Percentiles rank a stretch among this genome's conserved stretches.
These are phyloP conservation scores for Bruchidius siliquastri DNA, from an alignment of 2,888 invertebrate genomes.

Conservation along the genomic window DNA sequence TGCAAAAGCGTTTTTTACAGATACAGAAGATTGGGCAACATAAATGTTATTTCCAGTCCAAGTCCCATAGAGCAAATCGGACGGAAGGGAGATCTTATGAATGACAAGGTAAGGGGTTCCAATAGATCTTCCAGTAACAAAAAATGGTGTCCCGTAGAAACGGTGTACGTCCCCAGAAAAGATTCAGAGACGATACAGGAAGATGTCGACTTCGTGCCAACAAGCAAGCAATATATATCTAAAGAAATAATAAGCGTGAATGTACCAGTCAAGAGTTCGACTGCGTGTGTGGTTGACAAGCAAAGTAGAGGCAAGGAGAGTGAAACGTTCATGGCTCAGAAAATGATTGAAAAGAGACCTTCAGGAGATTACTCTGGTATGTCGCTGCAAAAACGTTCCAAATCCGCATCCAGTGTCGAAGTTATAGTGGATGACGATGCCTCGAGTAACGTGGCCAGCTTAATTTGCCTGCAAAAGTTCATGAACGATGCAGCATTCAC, in stretches of 20 bases:
- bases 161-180: background rate
- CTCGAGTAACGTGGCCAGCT: slow-evolving; percentile 6
- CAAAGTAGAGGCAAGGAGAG: background rate
- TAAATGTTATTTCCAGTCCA: background rate
- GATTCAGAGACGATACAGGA: background rate
- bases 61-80: background rate
- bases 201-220: background rate
- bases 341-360: background rate
- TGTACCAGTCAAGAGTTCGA: background rate
- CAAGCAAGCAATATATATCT: background rate
- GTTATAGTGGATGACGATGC: background rate
- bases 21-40: background rate
- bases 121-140: background rate
- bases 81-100: background rate
- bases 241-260: background rate
- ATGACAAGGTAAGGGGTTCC: background rate
- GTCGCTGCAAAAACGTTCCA: background rate
- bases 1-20: background rate
- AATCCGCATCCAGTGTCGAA: background rate
- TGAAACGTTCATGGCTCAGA: background rate
- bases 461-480: slow-evolving; percentile 17
- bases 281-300: background rate
- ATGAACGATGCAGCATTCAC: slow-evolving; percentile 12
- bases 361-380: background rate
- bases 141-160: background rate